These are phyloP conservation scores for Plecotus auritus DNA, from an alignment of 2,113 vertebrate genomes.

Conservation along the genomic window DNA sequence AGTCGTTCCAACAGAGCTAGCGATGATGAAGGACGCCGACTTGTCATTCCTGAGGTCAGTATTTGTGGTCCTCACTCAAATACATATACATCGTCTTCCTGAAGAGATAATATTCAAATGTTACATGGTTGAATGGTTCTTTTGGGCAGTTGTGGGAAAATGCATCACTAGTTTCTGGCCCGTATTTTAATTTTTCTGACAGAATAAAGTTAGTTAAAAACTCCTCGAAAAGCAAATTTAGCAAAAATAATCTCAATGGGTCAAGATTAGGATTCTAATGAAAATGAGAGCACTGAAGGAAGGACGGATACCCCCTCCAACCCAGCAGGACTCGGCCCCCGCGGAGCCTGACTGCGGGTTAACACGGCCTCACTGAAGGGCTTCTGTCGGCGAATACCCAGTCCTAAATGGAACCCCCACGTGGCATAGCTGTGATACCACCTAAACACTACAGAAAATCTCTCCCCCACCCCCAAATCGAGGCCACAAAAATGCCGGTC, in stretches of 20 bases:
- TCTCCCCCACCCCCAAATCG: no score
- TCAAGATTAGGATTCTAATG: background rate
- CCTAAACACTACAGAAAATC: background rate
- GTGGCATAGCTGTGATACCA: rapidly evolving
- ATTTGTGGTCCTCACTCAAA: background rate
- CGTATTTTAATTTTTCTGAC: background rate
- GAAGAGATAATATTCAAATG: background rate
- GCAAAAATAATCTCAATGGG: background rate
- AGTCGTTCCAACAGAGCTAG: background rate
- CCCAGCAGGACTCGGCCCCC: rapidly evolving
- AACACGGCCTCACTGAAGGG: rapidly evolving
- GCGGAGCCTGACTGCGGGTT: background rate
- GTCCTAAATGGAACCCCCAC: rapidly evolving
- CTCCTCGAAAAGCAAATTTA: background rate
- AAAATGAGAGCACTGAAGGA: background rate
- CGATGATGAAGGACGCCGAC: rapidly evolving
- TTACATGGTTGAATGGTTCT: background rate
- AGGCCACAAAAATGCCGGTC: background rate
- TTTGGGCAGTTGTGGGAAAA: background rate
- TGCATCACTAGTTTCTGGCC: background rate
- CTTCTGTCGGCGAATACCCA: rapidly evolving
- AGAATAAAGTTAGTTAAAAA: background rate
- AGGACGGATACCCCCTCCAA: background rate
- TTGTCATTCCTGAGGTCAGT: background rate
- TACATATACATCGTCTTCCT: background rate